Conservation (phyloP, 2,797 vertebrate genomes). For the Poeciliopsis paucimaculata region DNA sequence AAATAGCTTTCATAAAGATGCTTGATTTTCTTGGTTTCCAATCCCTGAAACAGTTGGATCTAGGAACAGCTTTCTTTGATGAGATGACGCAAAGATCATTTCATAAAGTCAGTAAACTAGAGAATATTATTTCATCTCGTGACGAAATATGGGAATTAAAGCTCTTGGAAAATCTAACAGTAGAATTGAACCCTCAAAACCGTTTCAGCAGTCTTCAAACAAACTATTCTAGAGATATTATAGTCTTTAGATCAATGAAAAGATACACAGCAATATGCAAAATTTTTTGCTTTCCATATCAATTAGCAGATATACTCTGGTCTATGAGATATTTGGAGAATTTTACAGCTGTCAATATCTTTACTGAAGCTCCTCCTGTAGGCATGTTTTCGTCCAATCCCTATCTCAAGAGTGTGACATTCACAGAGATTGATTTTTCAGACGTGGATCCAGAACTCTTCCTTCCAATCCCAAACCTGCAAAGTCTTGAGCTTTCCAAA, state of each 20-base stretch:
- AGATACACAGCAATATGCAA: not conserved
- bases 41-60: not conserved
- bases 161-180: slow-evolving; percentile 13
- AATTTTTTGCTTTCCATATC: not conserved
- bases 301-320: not conserved
- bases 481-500: slow-evolving; percentile 26
- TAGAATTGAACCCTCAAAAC: not conserved
- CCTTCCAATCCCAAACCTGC: slow-evolving; percentile 23
- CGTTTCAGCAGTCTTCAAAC: not conserved
- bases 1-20: not conserved
- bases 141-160: not conserved
- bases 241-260: slow-evolving; percentile 8
- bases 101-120: slow-evolving; percentile 8
- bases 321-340: slow-evolving; percentile 26
- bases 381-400: slow-evolving; percentile 18
- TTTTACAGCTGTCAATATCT: slow-evolving; percentile 10
- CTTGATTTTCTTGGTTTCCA: not conserved
- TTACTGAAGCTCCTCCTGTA: not conserved
- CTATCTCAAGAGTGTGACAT: slow-evolving; percentile 12
- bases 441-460: slow-evolving; percentile 25
- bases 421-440: not conserved
- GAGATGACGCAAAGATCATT: not conserved
- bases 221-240: accelerated
- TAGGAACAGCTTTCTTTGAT: not conserved
- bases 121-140: not conserved